Evolutionary conservation across 2,888 invertebrate genomes (phyloP).

Genomic region (Diarsia mendica): DNA sequence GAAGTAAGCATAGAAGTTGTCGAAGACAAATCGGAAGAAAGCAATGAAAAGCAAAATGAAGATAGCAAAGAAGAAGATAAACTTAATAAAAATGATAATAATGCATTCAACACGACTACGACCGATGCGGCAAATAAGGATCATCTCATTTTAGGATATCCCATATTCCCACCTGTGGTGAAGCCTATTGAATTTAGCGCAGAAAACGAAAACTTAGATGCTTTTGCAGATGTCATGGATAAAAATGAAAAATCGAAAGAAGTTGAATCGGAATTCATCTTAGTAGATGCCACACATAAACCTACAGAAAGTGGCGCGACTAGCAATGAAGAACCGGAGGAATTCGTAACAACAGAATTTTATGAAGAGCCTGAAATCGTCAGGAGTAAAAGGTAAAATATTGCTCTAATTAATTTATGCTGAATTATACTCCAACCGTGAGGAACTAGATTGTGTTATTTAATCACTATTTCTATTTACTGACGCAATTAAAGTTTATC

Average conservation of each 20-base stretch:
- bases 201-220: constrained; percentile 5
- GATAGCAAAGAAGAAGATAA: constrained; percentile 2
- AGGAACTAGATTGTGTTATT: constrained; percentile 10
- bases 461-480: not conserved
- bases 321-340: constrained; percentile 23
- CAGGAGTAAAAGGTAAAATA: constrained; percentile 64
- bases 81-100: not conserved
- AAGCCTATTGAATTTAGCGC: not conserved
- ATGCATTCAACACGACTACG: not conserved
- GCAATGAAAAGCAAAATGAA: constrained; percentile 8
- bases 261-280: constrained; percentile 67
- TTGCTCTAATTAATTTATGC: not conserved
- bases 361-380: constrained; percentile 5
- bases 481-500: not conserved
- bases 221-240: not conserved
- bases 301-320: constrained; percentile 3
- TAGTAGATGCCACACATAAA: constrained; percentile 55
- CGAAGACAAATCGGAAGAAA: constrained; percentile 12
- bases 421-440: not conserved
- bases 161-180: not conserved
- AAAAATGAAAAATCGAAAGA: constrained; percentile 2
- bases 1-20: constrained; percentile 23
- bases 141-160: not conserved
- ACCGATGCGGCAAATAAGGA: not conserved
- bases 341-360: constrained; percentile 46